phyloP scores from a whole-genome alignment of 30 jellyfish, hydroid and myxozoan species.

The Mastigias papua region DNA sequence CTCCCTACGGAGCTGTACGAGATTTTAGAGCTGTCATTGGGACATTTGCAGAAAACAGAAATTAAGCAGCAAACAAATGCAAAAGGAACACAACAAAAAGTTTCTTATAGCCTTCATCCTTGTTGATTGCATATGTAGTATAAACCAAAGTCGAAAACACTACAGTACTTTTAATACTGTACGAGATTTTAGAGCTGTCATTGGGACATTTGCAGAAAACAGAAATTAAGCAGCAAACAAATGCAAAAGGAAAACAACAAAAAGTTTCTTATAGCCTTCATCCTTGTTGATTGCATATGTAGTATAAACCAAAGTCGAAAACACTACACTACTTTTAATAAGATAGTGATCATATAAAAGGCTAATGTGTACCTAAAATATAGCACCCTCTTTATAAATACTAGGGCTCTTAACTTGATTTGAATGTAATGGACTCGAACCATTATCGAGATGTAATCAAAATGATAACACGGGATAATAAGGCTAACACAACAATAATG shows the following conservation, averaged over 20 bases:
- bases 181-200: too few relatives aligned
- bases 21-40: slow-evolving; percentile 56
- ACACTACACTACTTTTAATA: background rate
- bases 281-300: too few relatives aligned
- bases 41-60: slow-evolving; percentile 13
- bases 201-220: too few relatives aligned
- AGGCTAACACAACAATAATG: background rate
- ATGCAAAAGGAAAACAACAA: too few relatives aligned
- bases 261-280: too few relatives aligned
- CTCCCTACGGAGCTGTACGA: slow-evolving; percentile 59
- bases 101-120: background rate
- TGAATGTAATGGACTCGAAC: background rate
- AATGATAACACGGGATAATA: background rate
- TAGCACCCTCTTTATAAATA: background rate
- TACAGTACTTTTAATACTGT: too few relatives aligned
- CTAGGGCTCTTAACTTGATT: background rate
- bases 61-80: background rate
- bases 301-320: too few relatives aligned
- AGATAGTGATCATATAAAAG: too few relatives aligned
- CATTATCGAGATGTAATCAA: background rate
- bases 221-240: too few relatives aligned
- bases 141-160: background rate
- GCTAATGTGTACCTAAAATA: background rate
- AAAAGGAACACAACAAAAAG: background rate
- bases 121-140: background rate